phyloP scores from a whole-genome alignment of 2,797 vertebrate species.

The Anableps anableps region DNA sequence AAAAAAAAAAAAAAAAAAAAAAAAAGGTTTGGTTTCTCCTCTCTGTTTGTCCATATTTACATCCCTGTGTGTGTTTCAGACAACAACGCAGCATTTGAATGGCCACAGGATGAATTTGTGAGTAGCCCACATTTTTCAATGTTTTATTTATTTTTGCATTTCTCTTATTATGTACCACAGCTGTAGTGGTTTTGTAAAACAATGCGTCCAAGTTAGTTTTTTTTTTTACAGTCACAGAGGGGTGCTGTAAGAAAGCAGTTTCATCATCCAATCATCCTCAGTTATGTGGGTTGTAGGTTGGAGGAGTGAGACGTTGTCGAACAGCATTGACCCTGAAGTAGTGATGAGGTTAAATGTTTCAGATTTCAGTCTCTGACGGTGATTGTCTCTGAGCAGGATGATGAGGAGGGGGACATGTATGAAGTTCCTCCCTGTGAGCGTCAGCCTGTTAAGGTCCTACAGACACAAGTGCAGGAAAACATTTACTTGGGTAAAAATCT shows the following conservation, averaged over 20 bases:
- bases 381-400: constrained; percentile 64
- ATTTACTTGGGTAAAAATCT: constrained; percentile 78
- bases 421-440: constrained; percentile 81
- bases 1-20: not conserved
- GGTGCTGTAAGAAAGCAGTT: not conserved
- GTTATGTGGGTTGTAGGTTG: not conserved
- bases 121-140: constrained; percentile 51
- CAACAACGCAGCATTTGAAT: constrained; percentile 56
- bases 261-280: not conserved
- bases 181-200: not conserved
- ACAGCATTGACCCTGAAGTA: not conserved
- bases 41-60: not conserved
- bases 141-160: not conserved
- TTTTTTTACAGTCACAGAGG: not conserved
- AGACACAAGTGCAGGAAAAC: constrained; percentile 67
- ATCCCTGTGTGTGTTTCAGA: constrained; percentile 55
- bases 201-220: not conserved
- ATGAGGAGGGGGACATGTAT: constrained; percentile 78
- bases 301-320: too few relatives aligned
- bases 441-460: constrained; percentile 63
- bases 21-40: not conserved
- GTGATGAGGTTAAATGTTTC: not conserved
- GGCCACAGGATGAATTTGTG: constrained; percentile 81
- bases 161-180: not conserved
- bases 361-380: not conserved